Conservation (phyloP, 2,113 vertebrate species). For the Rhagologus leucostigma region DNA sequence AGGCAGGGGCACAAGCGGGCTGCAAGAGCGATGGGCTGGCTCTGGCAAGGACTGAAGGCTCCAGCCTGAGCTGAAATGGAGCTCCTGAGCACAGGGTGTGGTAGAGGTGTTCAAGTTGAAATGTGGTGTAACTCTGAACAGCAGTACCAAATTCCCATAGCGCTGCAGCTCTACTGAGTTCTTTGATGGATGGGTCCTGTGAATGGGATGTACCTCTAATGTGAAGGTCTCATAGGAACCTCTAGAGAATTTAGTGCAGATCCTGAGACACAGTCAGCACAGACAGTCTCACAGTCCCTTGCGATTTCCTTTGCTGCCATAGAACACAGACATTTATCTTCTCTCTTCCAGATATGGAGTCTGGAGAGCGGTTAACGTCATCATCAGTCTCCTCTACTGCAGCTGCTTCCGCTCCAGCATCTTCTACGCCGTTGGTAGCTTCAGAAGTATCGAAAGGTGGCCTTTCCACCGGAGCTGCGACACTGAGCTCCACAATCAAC, state of each 20-base stretch:
- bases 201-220: neutral
- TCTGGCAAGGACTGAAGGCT: neutral
- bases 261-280: neutral
- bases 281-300: too few relatives aligned
- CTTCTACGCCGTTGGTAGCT: slow-evolving; percentile 72
- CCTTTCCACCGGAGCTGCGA: slow-evolving; percentile 73
- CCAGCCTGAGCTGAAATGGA: neutral
- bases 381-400: slow-evolving; percentile 76
- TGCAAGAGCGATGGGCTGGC: neutral
- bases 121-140: neutral
- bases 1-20: rapidly evolving
- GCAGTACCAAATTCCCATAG: neutral
- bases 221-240: neutral
- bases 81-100: neutral
- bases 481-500: slow-evolving; percentile 81
- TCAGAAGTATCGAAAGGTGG: slow-evolving; percentile 74
- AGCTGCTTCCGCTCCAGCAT: slow-evolving; percentile 79
- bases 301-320: neutral
- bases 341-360: slow-evolving; percentile 86
- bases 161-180: neutral
- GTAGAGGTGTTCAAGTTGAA: neutral
- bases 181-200: neutral
- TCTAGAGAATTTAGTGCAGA: neutral
- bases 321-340: neutral
- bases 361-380: slow-evolving; percentile 83